These are phyloP conservation scores for Nipponacmea schrenckii DNA, from an alignment of 2,888 invertebrate genomes.

Conservation along the genomic window DNA sequence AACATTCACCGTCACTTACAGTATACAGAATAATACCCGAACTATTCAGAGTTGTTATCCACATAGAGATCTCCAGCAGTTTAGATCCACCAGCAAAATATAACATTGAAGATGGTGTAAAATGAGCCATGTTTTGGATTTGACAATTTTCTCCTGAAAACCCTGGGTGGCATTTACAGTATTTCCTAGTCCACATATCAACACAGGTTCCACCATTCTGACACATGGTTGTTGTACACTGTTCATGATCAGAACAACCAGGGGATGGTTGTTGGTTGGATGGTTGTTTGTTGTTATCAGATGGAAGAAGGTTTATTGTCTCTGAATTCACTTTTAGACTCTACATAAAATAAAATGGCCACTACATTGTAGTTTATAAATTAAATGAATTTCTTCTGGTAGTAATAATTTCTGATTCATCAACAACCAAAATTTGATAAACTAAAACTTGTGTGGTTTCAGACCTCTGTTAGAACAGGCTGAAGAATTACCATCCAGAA, in stretches of 20 bases:
- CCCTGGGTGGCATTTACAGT: slow-evolving; percentile 50
- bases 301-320: slow-evolving; percentile 38
- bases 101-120: slow-evolving; percentile 43
- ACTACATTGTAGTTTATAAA: background rate
- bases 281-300: slow-evolving; percentile 11
- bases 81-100: slow-evolving; percentile 42
- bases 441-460: too few species aligned
- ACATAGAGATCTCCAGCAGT: slow-evolving; percentile 40
- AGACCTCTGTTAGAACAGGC: too few species aligned
- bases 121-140: slow-evolving; percentile 49
- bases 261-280: slow-evolving; percentile 83
- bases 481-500: too few species aligned
- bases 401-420: too few species aligned
- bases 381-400: too few species aligned
- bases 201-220: slow-evolving; percentile 57
- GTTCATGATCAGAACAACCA: slow-evolving; percentile 82
- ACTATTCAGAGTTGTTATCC: slow-evolving; percentile 37
- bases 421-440: too few species aligned
- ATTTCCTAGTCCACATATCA: slow-evolving; percentile 54
- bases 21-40: slow-evolving; percentile 57
- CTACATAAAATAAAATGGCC: slow-evolving; percentile 32
- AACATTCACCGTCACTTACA: slow-evolving; percentile 35
- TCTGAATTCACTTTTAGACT: slow-evolving; percentile 47
- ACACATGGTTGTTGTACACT: slow-evolving; percentile 80
- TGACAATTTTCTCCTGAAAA: slow-evolving; percentile 48